A percentile compares a stretch with the other conserved stretches of the same genome.
These are phyloP conservation scores for Oscarella lobularis DNA, from an alignment of 37 sponge, comb jelly and placozoan species.

Conservation along the genomic window DNA sequence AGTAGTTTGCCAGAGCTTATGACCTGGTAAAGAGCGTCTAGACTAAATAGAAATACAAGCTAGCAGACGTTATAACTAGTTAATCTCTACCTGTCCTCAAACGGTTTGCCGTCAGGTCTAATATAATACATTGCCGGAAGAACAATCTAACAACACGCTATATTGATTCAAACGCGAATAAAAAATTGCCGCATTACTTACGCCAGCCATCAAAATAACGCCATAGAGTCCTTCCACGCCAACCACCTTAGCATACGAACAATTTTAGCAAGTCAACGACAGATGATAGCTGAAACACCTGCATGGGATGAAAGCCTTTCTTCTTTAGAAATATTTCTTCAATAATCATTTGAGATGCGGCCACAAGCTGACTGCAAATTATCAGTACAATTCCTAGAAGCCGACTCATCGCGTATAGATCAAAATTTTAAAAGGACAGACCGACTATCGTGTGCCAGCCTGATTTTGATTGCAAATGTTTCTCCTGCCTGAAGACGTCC, in stretches of 20 bases:
- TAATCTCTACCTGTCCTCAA: conserved; percentile 13
- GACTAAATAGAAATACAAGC: neutral
- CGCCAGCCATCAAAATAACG: conserved; percentile 11
- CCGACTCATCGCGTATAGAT: too few species aligned
- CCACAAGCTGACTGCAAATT: conserved; percentile 15
- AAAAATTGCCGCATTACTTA: too few species aligned
- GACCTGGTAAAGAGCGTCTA: neutral
- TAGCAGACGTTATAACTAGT: neutral
- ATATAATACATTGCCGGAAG: neutral
- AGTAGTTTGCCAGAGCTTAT: neutral
- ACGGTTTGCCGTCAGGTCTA: conserved; percentile 6
- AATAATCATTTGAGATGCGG: conserved; percentile 21
- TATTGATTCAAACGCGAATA: too few species aligned
- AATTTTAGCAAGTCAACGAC: neutral
- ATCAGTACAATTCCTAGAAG: conserved; percentile 19
- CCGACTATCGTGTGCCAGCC: neutral
- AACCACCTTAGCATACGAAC: conserved; percentile 7
- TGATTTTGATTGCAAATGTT: neutral
- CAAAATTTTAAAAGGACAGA: too few species aligned
- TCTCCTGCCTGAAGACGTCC: neutral
- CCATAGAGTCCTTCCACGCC: conserved; percentile 24
- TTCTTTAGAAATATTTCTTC: conserved; percentile 26
- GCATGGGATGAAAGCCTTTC: neutral
- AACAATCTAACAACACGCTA: conserved; percentile 1
- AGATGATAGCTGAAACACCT: neutral